Percentiles rank a stretch among this genome's conserved stretches.
Evolutionary conservation across 2,888 invertebrate genomes (phyloP).

Genomic region (Phalera bucephala): DNA sequence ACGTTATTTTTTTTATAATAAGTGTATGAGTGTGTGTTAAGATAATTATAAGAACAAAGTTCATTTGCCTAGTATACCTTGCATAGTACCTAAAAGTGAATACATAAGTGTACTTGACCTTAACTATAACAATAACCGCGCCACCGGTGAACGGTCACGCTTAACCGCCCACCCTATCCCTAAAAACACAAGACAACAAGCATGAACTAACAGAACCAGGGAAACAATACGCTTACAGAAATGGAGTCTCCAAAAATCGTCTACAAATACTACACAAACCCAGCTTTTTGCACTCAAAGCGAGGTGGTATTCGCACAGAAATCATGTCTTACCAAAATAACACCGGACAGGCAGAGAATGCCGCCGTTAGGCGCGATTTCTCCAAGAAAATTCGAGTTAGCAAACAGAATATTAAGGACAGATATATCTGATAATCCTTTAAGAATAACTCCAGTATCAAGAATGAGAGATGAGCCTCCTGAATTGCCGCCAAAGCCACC

Average conservation of each 20-base stretch:
- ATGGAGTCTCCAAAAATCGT: slow-evolving; percentile 80
- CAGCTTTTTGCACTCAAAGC: slow-evolving; percentile 91
- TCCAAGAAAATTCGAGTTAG: slow-evolving; percentile 62
- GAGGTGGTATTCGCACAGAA: slow-evolving; percentile 82
- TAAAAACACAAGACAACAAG: slow-evolving; percentile 48
- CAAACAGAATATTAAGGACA: slow-evolving; percentile 70
- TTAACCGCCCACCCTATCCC: slow-evolving; percentile 46
- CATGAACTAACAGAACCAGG: slow-evolving; percentile 31
- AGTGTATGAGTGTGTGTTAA: too few species aligned
- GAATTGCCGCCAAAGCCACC: slow-evolving; percentile 72
- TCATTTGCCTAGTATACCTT: too few species aligned
- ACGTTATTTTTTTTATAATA: too few species aligned
- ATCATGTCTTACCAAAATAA: slow-evolving; percentile 57
- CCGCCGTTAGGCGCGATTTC: slow-evolving; percentile 73
- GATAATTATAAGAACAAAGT: too few species aligned
- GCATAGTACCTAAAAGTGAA: too few species aligned
- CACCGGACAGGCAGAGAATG: slow-evolving; percentile 59
- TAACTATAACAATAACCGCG: too few species aligned
- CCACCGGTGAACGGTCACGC: slow-evolving; percentile 52
- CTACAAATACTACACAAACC: slow-evolving; percentile 89
- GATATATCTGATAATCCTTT: slow-evolving; percentile 77
- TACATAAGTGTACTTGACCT: too few species aligned
- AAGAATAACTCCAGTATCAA: slow-evolving; percentile 54
- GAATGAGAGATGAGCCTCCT: slow-evolving; percentile 63
- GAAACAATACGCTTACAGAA: slow-evolving; percentile 51